phyloP scores from a whole-genome alignment of 2,113 vertebrate species.

The Panthera uncia region DNA sequence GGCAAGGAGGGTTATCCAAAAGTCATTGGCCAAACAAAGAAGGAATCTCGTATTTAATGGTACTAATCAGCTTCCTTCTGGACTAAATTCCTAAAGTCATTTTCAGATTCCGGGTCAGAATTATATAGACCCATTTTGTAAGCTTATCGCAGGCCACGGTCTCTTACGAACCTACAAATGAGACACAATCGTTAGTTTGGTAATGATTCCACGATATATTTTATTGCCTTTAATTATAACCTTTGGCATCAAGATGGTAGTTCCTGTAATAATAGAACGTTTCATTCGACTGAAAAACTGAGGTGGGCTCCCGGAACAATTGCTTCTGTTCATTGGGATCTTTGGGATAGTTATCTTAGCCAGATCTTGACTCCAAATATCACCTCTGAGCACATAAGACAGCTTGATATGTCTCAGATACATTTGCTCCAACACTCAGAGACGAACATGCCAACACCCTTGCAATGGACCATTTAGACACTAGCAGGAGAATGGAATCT shows the following conservation, averaged over 20 bases:
- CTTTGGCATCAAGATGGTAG: not conserved
- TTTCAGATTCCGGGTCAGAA: not conserved
- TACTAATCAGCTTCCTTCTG: not conserved
- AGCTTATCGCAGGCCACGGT: not conserved
- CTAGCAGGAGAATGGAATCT: not conserved
- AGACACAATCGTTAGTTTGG: not conserved
- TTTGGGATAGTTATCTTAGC: not conserved
- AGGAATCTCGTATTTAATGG: not conserved
- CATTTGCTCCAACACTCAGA: not conserved
- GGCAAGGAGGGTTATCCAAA: not conserved
- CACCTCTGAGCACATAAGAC: not conserved
- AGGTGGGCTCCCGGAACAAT: accelerated
- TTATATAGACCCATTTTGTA: not conserved
- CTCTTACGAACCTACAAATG: not conserved
- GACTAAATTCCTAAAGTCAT: not conserved
- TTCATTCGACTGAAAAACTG: not conserved
- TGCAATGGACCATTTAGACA: not conserved
- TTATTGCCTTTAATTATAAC: not conserved
- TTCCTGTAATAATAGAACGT: not conserved
- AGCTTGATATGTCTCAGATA: no score
- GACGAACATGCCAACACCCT: accelerated
- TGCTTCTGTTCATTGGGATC: not conserved
- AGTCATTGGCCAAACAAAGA: not conserved
- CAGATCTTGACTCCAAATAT: not conserved
- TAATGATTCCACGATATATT: not conserved